Evolutionary conservation across 1,140 invertebrate genomes (phyloP), one percentile per base, ranked within the genome.

Genomic region (Drosophila orena): DNA sequence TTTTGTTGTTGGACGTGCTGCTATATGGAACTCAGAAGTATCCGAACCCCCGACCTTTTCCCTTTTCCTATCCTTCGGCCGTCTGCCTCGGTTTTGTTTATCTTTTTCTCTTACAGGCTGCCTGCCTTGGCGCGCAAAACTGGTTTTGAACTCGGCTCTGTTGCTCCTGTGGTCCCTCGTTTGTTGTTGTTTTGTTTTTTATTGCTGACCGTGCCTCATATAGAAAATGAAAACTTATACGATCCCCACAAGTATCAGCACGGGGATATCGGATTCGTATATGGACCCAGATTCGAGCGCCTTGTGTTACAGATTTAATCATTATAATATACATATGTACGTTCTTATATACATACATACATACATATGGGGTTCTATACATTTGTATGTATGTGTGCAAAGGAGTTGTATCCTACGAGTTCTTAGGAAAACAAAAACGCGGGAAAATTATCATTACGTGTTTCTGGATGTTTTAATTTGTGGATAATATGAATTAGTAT

Each of bases 171-270:
- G 59, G 59, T 52, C 64, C 64, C 64, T 66, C 64, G n/a, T 50
- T 66, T 66, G 30, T 50, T 66, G 50, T 42, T 65, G 4, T 3
- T 30, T 46, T 38, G 43, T 55, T 7, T 57, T 34, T 62, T 79
- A 49, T 54, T 59, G 58, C 27, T 72, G 70, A 14, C 60, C 40
- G 40, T 72, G 46, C 46, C 42, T 42, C 65, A 60, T 77, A 56
- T 71, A 66, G 58, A 77, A 89, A 85, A 91, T 85, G 81, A 77
- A 85, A 78, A 81, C 68, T 40, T 73, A 62, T 71, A 59, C 47
- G 49, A 54, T 60, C 58, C 60, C 42, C 49, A 71, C 30, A 38
- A 66, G 24, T 50, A 34, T 27, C 14, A 8, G 49, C 50, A 74
- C 52, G 47, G 60, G 24, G 71, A 75, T 75, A 75, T 76, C 71